Evolutionary conservation across 2,888 invertebrate species (phyloP).

Genomic region (Seladonia tumulorum): DNA sequence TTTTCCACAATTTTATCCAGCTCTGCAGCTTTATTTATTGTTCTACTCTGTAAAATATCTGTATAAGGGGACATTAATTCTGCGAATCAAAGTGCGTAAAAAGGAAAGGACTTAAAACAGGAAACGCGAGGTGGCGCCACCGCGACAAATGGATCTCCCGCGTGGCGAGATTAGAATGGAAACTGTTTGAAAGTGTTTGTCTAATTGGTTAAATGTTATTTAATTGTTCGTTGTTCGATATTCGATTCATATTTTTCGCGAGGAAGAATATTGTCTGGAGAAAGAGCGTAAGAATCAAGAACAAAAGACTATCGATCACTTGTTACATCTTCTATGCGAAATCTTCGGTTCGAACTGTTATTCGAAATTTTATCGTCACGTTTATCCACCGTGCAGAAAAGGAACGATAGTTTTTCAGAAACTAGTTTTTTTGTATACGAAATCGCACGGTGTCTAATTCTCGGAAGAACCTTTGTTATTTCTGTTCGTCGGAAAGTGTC

Average conservation of each 20-base stretch:
- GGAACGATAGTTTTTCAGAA: background rate
- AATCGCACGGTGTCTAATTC: background rate
- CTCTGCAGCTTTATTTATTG: background rate
- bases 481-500: slow-evolving; percentile 15
- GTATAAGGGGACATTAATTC: background rate
- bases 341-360: background rate
- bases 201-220: background rate
- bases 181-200: slow-evolving; percentile 5
- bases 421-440: background rate
- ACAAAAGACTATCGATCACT: background rate
- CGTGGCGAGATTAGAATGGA: slow-evolving; percentile 42
- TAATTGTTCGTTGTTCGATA: background rate
- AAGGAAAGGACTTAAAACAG: background rate
- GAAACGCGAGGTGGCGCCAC: slow-evolving; percentile 39
- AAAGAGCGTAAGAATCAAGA: background rate
- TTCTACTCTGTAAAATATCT: background rate
- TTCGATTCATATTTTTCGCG: background rate
- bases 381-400: background rate
- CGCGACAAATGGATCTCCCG: slow-evolving; percentile 29
- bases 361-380: slow-evolving; percentile 1
- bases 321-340: background rate
- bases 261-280: background rate
- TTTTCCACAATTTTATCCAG: too few relatives aligned
- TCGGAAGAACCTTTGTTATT: background rate
- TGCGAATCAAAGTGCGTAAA: background rate